These are phyloP conservation scores for Cepphus grylle DNA, from an alignment of 2,113 vertebrate species.

Conservation along the genomic window DNA sequence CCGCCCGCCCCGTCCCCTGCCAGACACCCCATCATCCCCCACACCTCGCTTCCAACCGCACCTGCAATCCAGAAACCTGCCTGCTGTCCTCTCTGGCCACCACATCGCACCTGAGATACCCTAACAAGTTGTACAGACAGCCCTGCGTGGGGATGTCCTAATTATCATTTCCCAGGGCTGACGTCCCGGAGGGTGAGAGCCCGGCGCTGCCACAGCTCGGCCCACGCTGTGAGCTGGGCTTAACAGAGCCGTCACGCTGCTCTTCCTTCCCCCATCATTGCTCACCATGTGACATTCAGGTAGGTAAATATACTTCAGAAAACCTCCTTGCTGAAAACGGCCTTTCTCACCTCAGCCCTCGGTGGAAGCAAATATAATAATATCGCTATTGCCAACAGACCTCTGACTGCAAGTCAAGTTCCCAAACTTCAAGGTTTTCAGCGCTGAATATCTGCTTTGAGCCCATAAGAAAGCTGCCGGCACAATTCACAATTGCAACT, in stretches of 20 bases:
- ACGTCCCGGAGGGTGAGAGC: background rate
- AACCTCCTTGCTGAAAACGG: accelerated
- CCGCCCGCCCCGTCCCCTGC: background rate
- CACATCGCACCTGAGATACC: too few species aligned
- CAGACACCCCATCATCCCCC: accelerated
- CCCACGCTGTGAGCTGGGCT: accelerated
- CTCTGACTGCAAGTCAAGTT: accelerated
- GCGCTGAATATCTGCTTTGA: background rate
- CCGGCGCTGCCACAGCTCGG: accelerated
- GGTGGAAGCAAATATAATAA: background rate
- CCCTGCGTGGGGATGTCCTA: accelerated
- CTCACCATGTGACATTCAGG: accelerated
- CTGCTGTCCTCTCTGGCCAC: background rate
- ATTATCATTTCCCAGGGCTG: background rate
- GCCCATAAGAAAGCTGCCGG: background rate
- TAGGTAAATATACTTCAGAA: background rate
- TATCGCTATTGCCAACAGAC: background rate
- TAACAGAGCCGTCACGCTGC: background rate
- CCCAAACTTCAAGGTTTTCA: background rate
- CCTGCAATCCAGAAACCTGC: background rate
- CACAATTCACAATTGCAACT: accelerated
- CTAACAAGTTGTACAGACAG: background rate
- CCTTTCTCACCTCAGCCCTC: background rate
- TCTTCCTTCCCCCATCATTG: accelerated
- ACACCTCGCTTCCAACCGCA: background rate